A percentile compares a stretch with the other conserved stretches of the same genome.
These are phyloP conservation scores for Pogonognathellus flavescens DNA, from an alignment of 1,140 invertebrate species.

Conservation along the genomic window DNA sequence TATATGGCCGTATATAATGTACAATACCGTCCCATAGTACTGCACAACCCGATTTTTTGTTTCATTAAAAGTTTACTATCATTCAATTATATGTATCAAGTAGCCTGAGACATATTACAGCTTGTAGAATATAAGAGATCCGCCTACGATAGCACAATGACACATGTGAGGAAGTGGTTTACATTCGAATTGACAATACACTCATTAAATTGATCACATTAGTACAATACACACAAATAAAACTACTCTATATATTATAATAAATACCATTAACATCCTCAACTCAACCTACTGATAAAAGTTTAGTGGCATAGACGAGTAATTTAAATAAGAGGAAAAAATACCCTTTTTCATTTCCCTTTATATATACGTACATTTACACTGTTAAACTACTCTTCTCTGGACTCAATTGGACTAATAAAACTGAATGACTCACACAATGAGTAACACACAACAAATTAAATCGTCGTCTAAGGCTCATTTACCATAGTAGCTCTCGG, in stretches of 20 bases:
- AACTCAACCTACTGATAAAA: neutral
- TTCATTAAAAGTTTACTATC: no score
- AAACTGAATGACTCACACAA: slow-evolving; percentile 16
- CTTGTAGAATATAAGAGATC: neutral
- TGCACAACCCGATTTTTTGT: no score
- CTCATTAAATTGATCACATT: slow-evolving; percentile 19
- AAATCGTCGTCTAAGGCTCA: no score
- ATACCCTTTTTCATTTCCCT: slow-evolving; percentile 36
- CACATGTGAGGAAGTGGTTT: slow-evolving; percentile 22
- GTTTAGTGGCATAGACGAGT: neutral
- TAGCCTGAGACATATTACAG: neutral
- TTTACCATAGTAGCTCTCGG: no score
- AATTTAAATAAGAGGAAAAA: neutral
- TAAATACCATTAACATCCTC: slow-evolving; percentile 27
- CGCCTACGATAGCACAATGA: slow-evolving; percentile 28
- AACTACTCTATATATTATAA: neutral
- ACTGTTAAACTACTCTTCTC: no score
- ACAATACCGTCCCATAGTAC: no score
- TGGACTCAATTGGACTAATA: slow-evolving; percentile 18
- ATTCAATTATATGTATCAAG: neutral
- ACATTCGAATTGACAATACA: slow-evolving; percentile 3
- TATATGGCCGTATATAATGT: no score
- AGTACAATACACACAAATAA: slow-evolving; percentile 22
- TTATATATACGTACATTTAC: no score
- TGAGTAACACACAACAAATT: neutral